Evolutionary conservation across 1,140 invertebrate genomes (phyloP), one percentile per base, ranked within the genome.

Genomic region (Tetragonula clypearis): DNA sequence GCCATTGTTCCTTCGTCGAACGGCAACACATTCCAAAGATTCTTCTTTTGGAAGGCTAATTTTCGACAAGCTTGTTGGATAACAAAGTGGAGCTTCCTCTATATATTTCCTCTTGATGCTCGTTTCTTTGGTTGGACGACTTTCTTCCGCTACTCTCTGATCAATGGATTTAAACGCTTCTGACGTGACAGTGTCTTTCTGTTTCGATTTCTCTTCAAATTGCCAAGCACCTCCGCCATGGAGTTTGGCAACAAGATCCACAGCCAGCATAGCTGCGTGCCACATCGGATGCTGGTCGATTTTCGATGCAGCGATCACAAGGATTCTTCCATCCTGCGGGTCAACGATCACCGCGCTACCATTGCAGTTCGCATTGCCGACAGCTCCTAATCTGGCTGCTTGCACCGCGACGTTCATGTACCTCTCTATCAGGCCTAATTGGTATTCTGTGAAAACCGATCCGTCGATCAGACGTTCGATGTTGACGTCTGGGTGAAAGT

Each of bases 251-350:
- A 99, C 97, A 82, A 97, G 95, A 94, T 99, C 98, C 66, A 99
- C 96, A 11, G 97, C 97, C 1, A 98, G 92, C 97, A 99, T 99
- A 0, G 96, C 95, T 56, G 97, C 96, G 95, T 99, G 99, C 93
- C 97, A 96, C 69, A 98, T 95, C 0, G 98, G 97, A 95, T 98
- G 97, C 5, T 92, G 84, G 71, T 94, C 71, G 80, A 96, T 94
- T 81, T 95, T 93, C 89, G 97, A 96, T 84, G 95, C 96, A 9
- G 97, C 96, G n/a, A 97, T 92, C 6, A 97, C 96, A 2, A 98
- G 94, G 26, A 98, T 93, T 49, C 95, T 95, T 5, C 96, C 94
- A 5, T 92, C 94, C 14, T 92, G 90, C 0, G 97, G 97, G 95
- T 98, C 97, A 2, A 97, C 96, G 6, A 98, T 95, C 56, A 97